Evolutionary conservation across 2,113 vertebrate genomes (phyloP), one percentile per base, ranked within the genome.

Genomic region (Callospermophilus lateralis): DNA sequence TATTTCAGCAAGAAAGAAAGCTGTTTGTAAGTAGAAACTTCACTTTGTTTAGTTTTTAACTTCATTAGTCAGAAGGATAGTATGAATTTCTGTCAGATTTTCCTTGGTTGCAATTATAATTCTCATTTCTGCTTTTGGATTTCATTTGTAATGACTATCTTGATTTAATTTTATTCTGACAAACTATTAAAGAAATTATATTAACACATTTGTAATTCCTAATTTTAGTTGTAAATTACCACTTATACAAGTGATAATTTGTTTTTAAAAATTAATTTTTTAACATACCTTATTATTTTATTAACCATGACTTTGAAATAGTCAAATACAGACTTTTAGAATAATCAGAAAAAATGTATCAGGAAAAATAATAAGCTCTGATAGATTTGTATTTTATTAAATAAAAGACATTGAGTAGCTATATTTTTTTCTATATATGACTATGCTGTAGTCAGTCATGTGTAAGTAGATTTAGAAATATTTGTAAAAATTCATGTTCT

Each of bases 401-500:
- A 9, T 8, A 91, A 48, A 34, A 8, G 51, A 34, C 30, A 37
- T 81, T 84, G 16, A 90, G 8, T 79, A 88, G 63, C 42, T 91
- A 19, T 51, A 63, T 68, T 83, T 90, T 92, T 90, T 84, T 90
- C 8, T 79, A 11, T 74, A 8, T 26, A 32, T 78, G 51, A 76
- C 16, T 58, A 2, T 84, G 6, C 81, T 11, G 78, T 51, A 45
- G 15, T 70, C 17, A 39, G 15, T 70, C 20, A 70, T 74, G 24
- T 92, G 16, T 70, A 87, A 93, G 28, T 89, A 9, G 1, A 1
- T 58, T 79, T 22, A 55, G 9, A 10, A 42, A 70, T 70, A 79
- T 83, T 93, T 96, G 1, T 81, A 78, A 96, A 94, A 90, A 80
- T 42, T 83, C 81, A 10, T 67, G 51, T 34, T 76, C 22, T 96